A percentile compares a stretch with the other conserved stretches of the same genome.
These are phyloP conservation scores for Cataglyphis hispanica DNA, from an alignment of 1,140 invertebrate species.

Conservation along the genomic window DNA sequence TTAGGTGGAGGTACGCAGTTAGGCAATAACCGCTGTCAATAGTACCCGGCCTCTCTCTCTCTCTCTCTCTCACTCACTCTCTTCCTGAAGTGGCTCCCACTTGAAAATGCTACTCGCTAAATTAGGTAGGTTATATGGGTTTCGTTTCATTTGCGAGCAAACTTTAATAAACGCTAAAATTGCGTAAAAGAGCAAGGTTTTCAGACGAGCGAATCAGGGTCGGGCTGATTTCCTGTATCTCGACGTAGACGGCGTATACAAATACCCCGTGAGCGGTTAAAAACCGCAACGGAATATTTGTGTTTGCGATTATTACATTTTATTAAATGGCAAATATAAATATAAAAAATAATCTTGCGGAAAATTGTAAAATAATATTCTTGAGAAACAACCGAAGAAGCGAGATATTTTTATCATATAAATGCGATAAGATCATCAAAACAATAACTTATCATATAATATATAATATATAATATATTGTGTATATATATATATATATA, in stretches of 20 bases:
- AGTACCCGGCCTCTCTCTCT: constrained; percentile 80
- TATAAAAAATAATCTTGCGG: background rate
- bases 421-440: background rate
- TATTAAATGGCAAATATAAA: constrained; percentile 38
- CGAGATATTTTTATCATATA: background rate
- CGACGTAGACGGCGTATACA: constrained; percentile 54
- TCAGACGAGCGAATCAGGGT: constrained; percentile 85
- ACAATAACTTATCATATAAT: background rate
- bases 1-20: constrained; percentile 87
- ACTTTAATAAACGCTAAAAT: constrained; percentile 87
- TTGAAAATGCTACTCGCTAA: constrained; percentile 87
- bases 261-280: constrained; percentile 8
- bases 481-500: no score
- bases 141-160: constrained; percentile 88
- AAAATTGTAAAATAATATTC: background rate
- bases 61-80: no score
- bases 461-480: background rate
- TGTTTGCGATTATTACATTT: constrained; percentile 38
- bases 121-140: constrained; percentile 87
- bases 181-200: constrained; percentile 87
- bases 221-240: constrained; percentile 70
- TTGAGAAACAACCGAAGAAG: background rate
- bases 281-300: constrained; percentile 33
- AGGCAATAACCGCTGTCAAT: constrained; percentile 87
- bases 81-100: constrained; percentile 80